Evolutionary conservation across 2,113 vertebrate species (phyloP).

Genomic region (Macheiramphus alcinus): DNA sequence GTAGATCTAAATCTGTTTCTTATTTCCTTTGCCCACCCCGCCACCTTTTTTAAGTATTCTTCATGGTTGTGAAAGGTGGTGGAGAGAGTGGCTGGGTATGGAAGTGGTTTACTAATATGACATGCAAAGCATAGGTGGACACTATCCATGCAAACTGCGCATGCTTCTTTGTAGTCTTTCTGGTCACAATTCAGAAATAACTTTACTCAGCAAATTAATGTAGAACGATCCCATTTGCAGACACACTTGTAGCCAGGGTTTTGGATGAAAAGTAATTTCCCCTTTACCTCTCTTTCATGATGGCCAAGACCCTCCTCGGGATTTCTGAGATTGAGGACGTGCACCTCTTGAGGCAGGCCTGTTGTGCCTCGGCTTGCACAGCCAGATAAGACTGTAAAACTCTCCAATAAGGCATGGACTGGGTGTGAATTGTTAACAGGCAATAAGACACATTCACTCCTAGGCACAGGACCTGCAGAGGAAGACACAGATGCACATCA

Average conservation of each 20-base stretch:
- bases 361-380: constrained; percentile 89
- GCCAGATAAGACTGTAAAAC: constrained; percentile 87
- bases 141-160: not conserved
- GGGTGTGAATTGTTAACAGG: constrained; percentile 87
- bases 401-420: constrained; percentile 86
- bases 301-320: constrained; percentile 64
- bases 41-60: not conserved
- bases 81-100: not conserved
- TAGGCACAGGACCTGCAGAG: constrained; percentile 77
- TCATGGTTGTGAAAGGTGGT: not conserved
- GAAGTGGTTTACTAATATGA: not conserved
- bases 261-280: not conserved
- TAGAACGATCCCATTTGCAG: not conserved
- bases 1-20: constrained; percentile 61
- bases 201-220: not conserved
- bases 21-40: constrained; percentile 28
- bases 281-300: constrained; percentile 77
- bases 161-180: not conserved
- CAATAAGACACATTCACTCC: constrained; percentile 79
- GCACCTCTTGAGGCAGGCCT: constrained; percentile 85
- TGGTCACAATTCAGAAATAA: not conserved
- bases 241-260: not conserved
- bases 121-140: not conserved
- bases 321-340: constrained; percentile 87
- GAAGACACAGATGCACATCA: not conserved